These are phyloP conservation scores for Graphium colonna DNA, from an alignment of 2,888 invertebrate species.

Conservation along the genomic window DNA sequence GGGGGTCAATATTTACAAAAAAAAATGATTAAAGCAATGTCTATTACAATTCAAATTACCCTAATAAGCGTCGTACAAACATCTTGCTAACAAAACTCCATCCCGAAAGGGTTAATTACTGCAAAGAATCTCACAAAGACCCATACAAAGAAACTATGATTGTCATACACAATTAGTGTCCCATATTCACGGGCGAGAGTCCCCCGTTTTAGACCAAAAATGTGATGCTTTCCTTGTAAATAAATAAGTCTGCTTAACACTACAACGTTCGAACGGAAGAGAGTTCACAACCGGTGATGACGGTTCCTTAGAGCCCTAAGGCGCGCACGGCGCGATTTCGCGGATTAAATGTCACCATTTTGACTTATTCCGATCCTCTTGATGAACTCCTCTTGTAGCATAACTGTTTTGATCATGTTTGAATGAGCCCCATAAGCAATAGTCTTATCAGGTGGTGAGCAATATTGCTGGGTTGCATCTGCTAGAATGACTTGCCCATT, in stretches of 20 bases:
- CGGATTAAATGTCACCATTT: conserved; percentile 78
- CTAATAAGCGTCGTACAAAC: conserved; percentile 60
- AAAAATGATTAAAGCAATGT: conserved; percentile 30
- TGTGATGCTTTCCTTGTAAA: conserved; percentile 67
- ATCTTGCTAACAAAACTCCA: conserved; percentile 50
- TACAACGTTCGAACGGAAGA: conserved; percentile 70
- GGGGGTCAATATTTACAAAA: conserved; percentile 37
- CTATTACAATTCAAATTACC: conserved; percentile 46
- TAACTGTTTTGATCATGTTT: conserved; percentile 74
- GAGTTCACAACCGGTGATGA: conserved; percentile 75
- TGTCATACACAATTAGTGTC: conserved; percentile 6
- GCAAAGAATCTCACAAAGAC: conserved; percentile 29
- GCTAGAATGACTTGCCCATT: conserved; percentile 70
- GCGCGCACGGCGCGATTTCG: conserved; percentile 73
- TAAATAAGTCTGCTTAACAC: conserved; percentile 78
- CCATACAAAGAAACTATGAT: not conserved
- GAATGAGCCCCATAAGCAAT: conserved; percentile 65
- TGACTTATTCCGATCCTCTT: conserved; percentile 77
- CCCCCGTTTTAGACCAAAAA: conserved; percentile 25
- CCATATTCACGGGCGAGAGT: conserved; percentile 24
- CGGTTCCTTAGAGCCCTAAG: conserved; percentile 74
- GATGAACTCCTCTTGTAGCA: conserved; percentile 77
- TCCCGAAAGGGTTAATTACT: conserved; percentile 38
- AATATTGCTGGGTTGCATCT: conserved; percentile 66
- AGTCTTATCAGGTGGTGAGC: conserved; percentile 60